A percentile compares a stretch with the other conserved stretches of the same genome.
These are phyloP conservation scores for Emydocephalus ijimae DNA, from an alignment of 2,113 vertebrate genomes.

Conservation along the genomic window DNA sequence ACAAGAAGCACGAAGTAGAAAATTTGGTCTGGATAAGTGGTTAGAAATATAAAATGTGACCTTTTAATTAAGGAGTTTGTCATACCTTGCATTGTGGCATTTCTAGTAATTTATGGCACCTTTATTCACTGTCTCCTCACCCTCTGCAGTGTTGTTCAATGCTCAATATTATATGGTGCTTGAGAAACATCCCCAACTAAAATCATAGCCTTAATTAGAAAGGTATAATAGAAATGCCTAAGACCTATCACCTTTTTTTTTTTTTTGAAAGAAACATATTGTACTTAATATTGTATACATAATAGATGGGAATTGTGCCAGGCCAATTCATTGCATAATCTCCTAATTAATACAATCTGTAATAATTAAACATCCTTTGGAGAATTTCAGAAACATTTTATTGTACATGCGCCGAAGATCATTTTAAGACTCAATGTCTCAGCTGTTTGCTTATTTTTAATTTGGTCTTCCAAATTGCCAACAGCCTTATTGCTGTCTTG, in stretches of 20 bases:
- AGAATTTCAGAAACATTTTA: conserved; percentile 55
- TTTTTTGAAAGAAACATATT: conserved; percentile 19
- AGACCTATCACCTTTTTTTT: conserved; percentile 1
- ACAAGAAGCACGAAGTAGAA: not conserved
- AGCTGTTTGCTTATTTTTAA: conserved; percentile 64
- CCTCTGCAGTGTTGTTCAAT: not conserved
- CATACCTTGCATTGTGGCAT: not conserved
- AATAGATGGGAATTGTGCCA: conserved; percentile 59
- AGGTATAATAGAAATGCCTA: not conserved
- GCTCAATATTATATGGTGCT: not conserved
- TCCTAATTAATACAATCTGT: conserved; percentile 67
- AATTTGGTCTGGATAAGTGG: not conserved
- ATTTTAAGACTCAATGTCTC: conserved; percentile 55
- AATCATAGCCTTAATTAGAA: not conserved
- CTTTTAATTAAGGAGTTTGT: not conserved
- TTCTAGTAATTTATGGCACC: not conserved
- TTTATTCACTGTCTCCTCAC: not conserved
- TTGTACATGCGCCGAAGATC: conserved; percentile 36
- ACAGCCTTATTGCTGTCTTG: conserved; percentile 60
- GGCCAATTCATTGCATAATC: conserved; percentile 64
- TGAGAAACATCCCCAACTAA: not conserved
- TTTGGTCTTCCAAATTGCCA: conserved; percentile 61
- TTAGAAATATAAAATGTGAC: not conserved
- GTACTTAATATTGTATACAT: conserved; percentile 44
- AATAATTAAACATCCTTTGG: conserved; percentile 69